These are phyloP conservation scores for Limnodromus scolopaceus DNA, from an alignment of 2,797 vertebrate genomes.

Conservation along the genomic window DNA sequence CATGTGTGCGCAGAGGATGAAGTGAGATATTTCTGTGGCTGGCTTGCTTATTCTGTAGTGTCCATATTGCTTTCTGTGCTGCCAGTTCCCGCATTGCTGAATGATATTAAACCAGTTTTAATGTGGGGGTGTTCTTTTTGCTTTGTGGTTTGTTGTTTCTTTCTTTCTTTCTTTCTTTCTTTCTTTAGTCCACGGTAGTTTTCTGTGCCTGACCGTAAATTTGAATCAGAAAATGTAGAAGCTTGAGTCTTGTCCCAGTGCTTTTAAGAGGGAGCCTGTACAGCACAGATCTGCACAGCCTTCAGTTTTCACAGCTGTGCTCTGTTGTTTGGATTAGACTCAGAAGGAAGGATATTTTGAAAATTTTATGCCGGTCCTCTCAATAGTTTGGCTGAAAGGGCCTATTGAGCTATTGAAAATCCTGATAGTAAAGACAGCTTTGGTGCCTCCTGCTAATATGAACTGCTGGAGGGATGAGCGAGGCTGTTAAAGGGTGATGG, in stretches of 20 bases:
- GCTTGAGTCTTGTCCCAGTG: background rate
- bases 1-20: background rate
- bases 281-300: background rate
- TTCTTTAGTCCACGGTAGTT: background rate
- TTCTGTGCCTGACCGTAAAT: background rate
- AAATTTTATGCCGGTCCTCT: background rate
- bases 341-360: constrained; percentile 52
- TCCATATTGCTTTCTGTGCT: background rate
- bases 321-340: constrained; percentile 54
- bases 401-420: background rate
- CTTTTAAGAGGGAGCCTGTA: background rate
- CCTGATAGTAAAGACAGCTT: background rate
- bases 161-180: background rate
- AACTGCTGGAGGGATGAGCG: background rate
- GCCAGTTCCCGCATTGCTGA: background rate
- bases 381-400: constrained; percentile 25
- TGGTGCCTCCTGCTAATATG: background rate
- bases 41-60: background rate
- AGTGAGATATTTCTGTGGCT: background rate
- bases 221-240: background rate
- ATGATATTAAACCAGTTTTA: background rate
- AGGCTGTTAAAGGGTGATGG: background rate
- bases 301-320: constrained; percentile 71
- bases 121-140: background rate
- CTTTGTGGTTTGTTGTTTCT: background rate